Evolutionary conservation across 2,888 invertebrate genomes (phyloP).

Genomic region (Anoplius nigerrimus): DNA sequence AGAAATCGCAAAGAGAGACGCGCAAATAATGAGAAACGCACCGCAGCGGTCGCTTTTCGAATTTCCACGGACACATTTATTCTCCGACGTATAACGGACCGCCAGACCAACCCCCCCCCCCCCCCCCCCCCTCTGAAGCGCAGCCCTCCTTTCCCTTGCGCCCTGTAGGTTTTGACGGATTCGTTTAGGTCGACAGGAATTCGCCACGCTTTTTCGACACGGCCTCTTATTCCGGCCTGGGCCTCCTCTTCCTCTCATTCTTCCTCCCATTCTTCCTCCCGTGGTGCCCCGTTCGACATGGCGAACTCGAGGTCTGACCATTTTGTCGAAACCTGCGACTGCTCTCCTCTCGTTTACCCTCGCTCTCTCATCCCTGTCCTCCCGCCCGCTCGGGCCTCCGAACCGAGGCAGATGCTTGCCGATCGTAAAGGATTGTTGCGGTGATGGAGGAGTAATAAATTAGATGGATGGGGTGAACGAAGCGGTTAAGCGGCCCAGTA

Average conservation of each 20-base stretch:
- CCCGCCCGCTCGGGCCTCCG: not conserved
- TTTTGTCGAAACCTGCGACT: slow-evolving; percentile 16
- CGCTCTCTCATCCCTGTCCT: not conserved
- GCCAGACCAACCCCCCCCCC: not conserved
- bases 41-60: slow-evolving; percentile 22
- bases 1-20: not conserved
- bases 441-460: slow-evolving; percentile 50
- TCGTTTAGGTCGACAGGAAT: slow-evolving; percentile 70
- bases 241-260: slow-evolving; percentile 24
- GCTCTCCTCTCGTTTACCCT: not conserved
- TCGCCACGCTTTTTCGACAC: slow-evolving; percentile 67
- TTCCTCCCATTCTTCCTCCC: slow-evolving; percentile 14
- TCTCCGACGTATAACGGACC: not conserved
- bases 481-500: slow-evolving; percentile 23
- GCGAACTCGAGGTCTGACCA: slow-evolving; percentile 8
- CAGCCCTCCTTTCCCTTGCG: too few species aligned
- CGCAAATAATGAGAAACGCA: not conserved
- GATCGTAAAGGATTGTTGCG: not conserved
- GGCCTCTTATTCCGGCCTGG: slow-evolving; percentile 41
- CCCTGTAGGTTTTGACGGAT: slow-evolving; percentile 62
- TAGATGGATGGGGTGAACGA: slow-evolving; percentile 22
- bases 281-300: not conserved
- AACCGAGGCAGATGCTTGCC: slow-evolving; percentile 32
- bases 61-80: slow-evolving; percentile 34
- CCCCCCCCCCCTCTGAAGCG: slow-evolving; percentile 28